Evolutionary conservation across 2,888 invertebrate species (phyloP).

Genomic region (Nymphalis urticae): DNA sequence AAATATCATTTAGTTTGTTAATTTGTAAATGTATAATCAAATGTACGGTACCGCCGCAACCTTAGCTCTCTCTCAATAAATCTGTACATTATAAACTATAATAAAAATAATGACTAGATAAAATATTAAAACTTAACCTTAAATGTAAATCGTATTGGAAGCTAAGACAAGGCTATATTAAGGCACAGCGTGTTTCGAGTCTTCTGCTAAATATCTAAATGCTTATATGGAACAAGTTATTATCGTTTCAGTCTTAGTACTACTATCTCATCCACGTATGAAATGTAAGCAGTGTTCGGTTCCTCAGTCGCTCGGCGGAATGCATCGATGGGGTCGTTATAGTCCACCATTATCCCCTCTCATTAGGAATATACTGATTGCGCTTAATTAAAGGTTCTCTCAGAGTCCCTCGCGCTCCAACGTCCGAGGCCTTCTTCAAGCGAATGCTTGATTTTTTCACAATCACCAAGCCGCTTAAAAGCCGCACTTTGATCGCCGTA

Average conservation of each 20-base stretch:
- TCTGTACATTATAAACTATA: slow-evolving; percentile 46
- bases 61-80: slow-evolving; percentile 30
- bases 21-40: slow-evolving; percentile 22
- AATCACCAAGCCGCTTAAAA: slow-evolving; percentile 75
- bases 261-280: slow-evolving; percentile 68
- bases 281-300: slow-evolving; percentile 70
- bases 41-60: slow-evolving; percentile 17
- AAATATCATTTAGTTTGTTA: background rate
- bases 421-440: slow-evolving; percentile 64
- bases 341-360: slow-evolving; percentile 79
- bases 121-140: slow-evolving; percentile 60
- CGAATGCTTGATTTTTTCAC: slow-evolving; percentile 78
- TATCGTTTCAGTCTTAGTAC: slow-evolving; percentile 74
- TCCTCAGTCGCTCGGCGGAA: slow-evolving; percentile 68
- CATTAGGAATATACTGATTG: slow-evolving; percentile 82
- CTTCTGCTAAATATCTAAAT: slow-evolving; percentile 70
- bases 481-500: slow-evolving; percentile 77
- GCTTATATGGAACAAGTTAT: slow-evolving; percentile 67
- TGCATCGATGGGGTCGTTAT: slow-evolving; percentile 78
- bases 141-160: slow-evolving; percentile 60
- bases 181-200: slow-evolving; percentile 75
- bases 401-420: slow-evolving; percentile 69
- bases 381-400: slow-evolving; percentile 79
- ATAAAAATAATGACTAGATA: slow-evolving; percentile 77
- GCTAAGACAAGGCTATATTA: slow-evolving; percentile 66